Conservation (phyloP, 2,113 vertebrate genomes). For the Amphilophus citrinellus region DNA sequence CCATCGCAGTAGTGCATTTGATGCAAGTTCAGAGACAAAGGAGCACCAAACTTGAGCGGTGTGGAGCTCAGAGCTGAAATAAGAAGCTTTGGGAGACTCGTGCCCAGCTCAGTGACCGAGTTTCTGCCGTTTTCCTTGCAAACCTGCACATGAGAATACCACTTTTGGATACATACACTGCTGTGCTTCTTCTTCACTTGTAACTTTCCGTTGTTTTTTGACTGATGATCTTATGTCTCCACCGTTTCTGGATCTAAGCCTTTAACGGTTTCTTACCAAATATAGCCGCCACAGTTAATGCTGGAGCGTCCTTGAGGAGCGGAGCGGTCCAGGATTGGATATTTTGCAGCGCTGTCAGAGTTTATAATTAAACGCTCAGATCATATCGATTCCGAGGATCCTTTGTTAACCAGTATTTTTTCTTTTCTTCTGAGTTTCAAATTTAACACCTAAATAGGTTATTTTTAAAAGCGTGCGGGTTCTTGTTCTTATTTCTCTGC, state of each 20-base stretch:
- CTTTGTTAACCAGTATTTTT: neutral
- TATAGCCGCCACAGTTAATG: constrained; percentile 65
- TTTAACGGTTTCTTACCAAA: constrained; percentile 64
- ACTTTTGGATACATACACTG: neutral
- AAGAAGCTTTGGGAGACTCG: constrained; percentile 57
- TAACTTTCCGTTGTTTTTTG: neutral
- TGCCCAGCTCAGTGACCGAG: constrained; percentile 43
- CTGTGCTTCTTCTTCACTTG: neutral
- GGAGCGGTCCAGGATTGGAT: constrained; percentile 20
- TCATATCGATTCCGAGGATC: neutral
- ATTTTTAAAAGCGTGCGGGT: neutral
- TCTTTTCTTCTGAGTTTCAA: neutral
- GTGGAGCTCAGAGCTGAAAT: constrained; percentile 38
- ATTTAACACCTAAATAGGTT: neutral
- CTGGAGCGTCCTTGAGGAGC: constrained; percentile 53
- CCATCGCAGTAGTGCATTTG: constrained; percentile 4
- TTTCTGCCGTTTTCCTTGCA: neutral
- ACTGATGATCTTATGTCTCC: neutral
- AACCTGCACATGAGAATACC: neutral
- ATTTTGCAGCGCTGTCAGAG: constrained; percentile 58
- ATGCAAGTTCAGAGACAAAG: constrained; percentile 36
- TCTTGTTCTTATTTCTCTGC: neutral
- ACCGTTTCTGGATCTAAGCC: constrained; percentile 27
- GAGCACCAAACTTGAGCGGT: neutral
- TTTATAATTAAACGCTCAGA: constrained; percentile 61